A percentile compares a stretch with the other conserved stretches of the same genome.
Conservation (phyloP, 1,140 invertebrate genomes). For the Rhysida immarginata region DNA sequence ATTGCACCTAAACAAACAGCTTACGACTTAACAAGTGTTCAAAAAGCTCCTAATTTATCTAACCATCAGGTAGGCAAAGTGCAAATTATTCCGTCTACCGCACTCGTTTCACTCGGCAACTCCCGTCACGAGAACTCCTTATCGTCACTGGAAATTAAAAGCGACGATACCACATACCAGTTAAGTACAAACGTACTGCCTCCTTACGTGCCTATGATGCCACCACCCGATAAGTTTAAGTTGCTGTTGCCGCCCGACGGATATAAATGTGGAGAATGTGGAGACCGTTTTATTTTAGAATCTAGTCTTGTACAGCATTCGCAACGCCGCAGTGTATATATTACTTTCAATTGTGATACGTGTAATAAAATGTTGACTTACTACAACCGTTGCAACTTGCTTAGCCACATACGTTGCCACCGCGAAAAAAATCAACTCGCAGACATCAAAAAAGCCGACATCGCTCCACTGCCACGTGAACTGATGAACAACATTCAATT, state of each 20-base stretch:
- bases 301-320: slow-evolving; percentile 20
- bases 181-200: slow-evolving; percentile 16
- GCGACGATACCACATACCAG: slow-evolving; percentile 6
- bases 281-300: slow-evolving; percentile 22
- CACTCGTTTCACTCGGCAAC: not conserved
- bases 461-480: slow-evolving; percentile 12
- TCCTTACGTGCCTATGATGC: slow-evolving; percentile 10
- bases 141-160: not conserved
- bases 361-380: slow-evolving; percentile 20
- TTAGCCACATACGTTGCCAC: slow-evolving; percentile 12
- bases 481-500: slow-evolving; percentile 12
- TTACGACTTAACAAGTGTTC: not conserved
- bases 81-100: not conserved
- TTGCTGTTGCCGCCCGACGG: slow-evolving; percentile 4
- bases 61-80: not conserved
- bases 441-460: slow-evolving; percentile 11
- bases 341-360: slow-evolving; percentile 22
- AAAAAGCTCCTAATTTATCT: not conserved
- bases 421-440: slow-evolving; percentile 12
- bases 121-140: not conserved
- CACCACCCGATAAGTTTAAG: slow-evolving; percentile 15
- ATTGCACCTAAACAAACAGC: not conserved
- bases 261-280: slow-evolving; percentile 22
- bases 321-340: slow-evolving; percentile 20
- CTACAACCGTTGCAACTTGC: slow-evolving; percentile 23